Conservation (phyloP, 2,113 vertebrate species). For the Zosterops lateralis region DNA sequence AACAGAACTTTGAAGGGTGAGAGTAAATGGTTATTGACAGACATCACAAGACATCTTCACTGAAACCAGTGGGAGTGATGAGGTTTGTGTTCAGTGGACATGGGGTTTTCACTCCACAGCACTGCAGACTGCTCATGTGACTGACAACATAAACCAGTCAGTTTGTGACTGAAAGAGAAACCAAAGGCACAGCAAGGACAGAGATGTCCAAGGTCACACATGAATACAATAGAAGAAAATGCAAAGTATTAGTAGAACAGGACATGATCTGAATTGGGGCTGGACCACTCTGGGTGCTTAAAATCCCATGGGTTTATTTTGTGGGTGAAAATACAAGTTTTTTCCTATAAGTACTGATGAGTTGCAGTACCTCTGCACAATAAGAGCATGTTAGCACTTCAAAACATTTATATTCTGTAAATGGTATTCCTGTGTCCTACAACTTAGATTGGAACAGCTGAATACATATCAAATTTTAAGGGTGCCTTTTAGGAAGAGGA, state of each 20-base stretch:
- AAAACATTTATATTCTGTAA: not conserved
- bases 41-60: not conserved
- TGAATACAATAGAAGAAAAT: not conserved
- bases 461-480: not conserved
- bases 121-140: not conserved
- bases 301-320: not conserved
- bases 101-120: not conserved
- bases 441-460: not conserved
- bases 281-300: not conserved
- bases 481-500: not conserved
- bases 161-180: not conserved
- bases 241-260: not conserved
- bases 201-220: not conserved
- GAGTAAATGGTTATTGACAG: not conserved
- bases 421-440: not conserved
- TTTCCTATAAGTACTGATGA: not conserved
- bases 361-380: not conserved
- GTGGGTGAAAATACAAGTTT: not conserved
- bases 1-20: not conserved
- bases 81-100: not conserved
- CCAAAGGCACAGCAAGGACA: not conserved
- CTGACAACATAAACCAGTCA: not conserved
- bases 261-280: not conserved
- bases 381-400: not conserved
- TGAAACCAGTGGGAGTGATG: not conserved